Conservation (phyloP, 2,888 invertebrate genomes). For the Xestoiulus laeticollis region DNA sequence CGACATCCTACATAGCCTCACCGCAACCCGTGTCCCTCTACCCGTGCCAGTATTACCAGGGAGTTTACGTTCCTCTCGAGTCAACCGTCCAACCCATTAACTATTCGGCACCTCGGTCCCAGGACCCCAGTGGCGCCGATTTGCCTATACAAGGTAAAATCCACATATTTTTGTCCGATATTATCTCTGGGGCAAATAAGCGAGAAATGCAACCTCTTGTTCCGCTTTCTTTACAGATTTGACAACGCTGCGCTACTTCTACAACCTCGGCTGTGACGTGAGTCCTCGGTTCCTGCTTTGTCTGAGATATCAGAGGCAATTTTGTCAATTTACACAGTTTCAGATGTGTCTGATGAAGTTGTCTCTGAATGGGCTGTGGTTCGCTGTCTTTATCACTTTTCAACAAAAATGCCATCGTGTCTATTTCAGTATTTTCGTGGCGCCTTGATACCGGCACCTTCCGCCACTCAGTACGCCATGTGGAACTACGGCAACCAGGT, state of each 20-base stretch:
- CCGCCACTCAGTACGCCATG: conserved; percentile 52
- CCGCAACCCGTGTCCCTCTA: conserved; percentile 47
- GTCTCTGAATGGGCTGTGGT: too few relatives aligned
- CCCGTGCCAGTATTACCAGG: conserved; percentile 48
- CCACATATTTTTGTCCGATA: background rate
- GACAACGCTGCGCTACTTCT: conserved; percentile 55
- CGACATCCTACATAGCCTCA: conserved; percentile 8
- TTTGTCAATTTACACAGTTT: background rate
- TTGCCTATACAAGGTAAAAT: conserved; percentile 54
- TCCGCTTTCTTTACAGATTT: conserved; percentile 48
- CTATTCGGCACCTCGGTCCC: conserved; percentile 52
- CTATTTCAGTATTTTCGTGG: conserved; percentile 54
- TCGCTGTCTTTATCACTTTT: too few relatives aligned
- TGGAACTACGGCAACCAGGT: conserved; percentile 55
- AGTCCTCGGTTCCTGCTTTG: background rate
- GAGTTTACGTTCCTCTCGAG: conserved; percentile 46
- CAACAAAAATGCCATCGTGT: background rate
- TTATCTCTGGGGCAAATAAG: background rate
- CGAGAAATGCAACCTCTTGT: background rate
- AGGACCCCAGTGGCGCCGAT: conserved; percentile 54
- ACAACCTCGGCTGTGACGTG: conserved; percentile 55
- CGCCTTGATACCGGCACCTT: conserved; percentile 46
- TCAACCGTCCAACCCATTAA: conserved; percentile 51
- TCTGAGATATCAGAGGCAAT: background rate
- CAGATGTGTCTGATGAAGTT: too few relatives aligned